Evolutionary conservation across 2,888 invertebrate genomes (phyloP), one percentile per base, ranked within the genome.

Genomic region (Tenodera sinensis): DNA sequence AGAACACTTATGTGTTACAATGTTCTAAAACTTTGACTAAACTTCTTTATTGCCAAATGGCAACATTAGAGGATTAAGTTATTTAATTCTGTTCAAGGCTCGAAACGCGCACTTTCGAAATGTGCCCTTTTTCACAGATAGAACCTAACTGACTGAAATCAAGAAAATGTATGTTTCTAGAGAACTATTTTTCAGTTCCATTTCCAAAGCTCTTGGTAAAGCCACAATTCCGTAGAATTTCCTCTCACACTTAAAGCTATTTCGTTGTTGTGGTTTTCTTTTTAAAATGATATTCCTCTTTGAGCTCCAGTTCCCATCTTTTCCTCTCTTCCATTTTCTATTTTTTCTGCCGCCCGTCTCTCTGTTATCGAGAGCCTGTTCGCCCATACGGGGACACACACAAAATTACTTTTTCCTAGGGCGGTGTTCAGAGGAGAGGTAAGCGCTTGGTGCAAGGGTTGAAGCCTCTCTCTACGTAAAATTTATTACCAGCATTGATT

Each of bases 401-500:
- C 54, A 71, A 71, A 71, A 71, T 71, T 7, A 71, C 54, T 71
- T 71, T 71, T 71, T 71, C 54, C 54, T 71, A 71, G 54, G 54
- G 54, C 54, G 54, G 54, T 71, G 54, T 71, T 15, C 54, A 71
- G 54, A 71, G 54, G 20, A 71, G 54, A 71, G 42, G 84, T 34
- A 81, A 28, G 47, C 47, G 85, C 9, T 85, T 42, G 88, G 42
- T 28, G 83, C 42, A 88, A 88, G 88, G 83, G 88, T 83, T 85
- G 85, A 85, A 85, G 54, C 20, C 42, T 42, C 54, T 71, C 54
- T 71, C 47, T n/a, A 47, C 84, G 88, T 28, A 84, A 88, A 88
- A 88, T 86, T 88, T 88, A 88, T 88, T 88, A 88, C 88, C 54
- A 84, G 88, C 88, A 88, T 88, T 88, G 88, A 88, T 88, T 88